Percentiles rank a stretch among this genome's conserved stretches.
These are phyloP conservation scores for Adrianichthys oophorus DNA, from an alignment of 2,797 vertebrate species.

Conservation along the genomic window DNA sequence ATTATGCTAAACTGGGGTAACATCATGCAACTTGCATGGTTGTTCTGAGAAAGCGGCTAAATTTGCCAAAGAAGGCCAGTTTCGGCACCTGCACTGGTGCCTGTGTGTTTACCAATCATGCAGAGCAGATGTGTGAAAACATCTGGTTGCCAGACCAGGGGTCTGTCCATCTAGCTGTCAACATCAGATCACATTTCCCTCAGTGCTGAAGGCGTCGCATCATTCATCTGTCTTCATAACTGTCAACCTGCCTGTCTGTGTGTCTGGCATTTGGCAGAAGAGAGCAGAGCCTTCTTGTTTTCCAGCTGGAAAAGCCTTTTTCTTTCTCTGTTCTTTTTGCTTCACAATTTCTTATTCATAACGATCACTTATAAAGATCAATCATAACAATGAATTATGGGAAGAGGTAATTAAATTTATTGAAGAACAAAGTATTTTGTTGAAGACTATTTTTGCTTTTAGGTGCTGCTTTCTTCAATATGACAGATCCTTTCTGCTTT, in stretches of 20 bases:
- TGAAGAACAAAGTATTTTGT: too few species aligned
- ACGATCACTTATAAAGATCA: not conserved
- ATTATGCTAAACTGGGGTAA: constrained; percentile 33
- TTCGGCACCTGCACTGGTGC: not conserved
- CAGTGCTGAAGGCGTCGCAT: constrained; percentile 64
- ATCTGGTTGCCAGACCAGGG: constrained; percentile 60
- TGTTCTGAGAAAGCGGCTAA: constrained; percentile 6
- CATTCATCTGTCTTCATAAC: constrained; percentile 74
- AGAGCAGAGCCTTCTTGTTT: constrained; percentile 48
- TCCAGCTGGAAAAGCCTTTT: constrained; percentile 40
- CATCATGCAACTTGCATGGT: constrained; percentile 22
- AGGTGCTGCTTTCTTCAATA: too few species aligned
- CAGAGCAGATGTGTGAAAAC: constrained; percentile 47
- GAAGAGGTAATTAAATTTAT: not conserved
- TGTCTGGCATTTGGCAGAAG: constrained; percentile 50
- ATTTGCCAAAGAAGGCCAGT: not conserved
- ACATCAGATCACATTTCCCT: constrained; percentile 69
- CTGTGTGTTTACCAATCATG: constrained; percentile 14
- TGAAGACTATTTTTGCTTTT: too few species aligned
- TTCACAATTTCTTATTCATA: constrained; percentile 18
- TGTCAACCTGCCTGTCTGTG: constrained; percentile 67
- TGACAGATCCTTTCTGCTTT: too few species aligned
- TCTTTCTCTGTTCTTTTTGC: constrained; percentile 11
- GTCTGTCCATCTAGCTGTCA: constrained; percentile 72
- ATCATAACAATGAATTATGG: not conserved